phyloP scores from a whole-genome alignment of 37 sponge, comb jelly and placozoan species.

The Dysidea cf. avara region DNA sequence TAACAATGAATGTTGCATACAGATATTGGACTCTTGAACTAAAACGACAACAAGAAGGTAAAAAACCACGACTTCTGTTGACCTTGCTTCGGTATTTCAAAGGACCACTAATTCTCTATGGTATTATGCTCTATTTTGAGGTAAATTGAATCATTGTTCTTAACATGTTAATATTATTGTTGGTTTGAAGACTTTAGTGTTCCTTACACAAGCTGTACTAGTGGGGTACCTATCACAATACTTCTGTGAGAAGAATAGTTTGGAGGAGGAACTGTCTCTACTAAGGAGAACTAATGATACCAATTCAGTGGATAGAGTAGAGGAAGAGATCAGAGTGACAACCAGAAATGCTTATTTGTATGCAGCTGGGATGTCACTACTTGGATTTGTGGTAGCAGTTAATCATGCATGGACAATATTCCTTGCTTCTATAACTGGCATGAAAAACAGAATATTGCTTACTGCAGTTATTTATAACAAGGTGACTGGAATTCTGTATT shows the following conservation, averaged over 20 bases:
- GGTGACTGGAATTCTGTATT: too few relatives aligned
- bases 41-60: slow-evolving; percentile 16
- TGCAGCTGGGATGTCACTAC: slow-evolving; percentile 36
- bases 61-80: slow-evolving; percentile 35
- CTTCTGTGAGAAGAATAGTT: slow-evolving; percentile 29
- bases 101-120: slow-evolving; percentile 33
- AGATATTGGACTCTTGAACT: slow-evolving; percentile 61
- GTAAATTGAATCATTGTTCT: slow-evolving; percentile 12
- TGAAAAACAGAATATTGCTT: slow-evolving; percentile 38
- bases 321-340: too few relatives aligned
- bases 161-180: too few relatives aligned
- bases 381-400: slow-evolving; percentile 11
- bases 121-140: slow-evolving; percentile 13
- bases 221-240: slow-evolving; percentile 58
- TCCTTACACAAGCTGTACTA: slow-evolving; percentile 50
- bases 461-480: slow-evolving; percentile 70
- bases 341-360: slow-evolving; percentile 62
- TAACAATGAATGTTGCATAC: too few relatives aligned
- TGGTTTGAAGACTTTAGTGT: slow-evolving; percentile 22
- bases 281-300: too few relatives aligned
- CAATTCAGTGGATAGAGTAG: too few relatives aligned
- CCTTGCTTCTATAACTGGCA: slow-evolving; percentile 54
- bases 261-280: slow-evolving; percentile 10
- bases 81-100: slow-evolving; percentile 40
- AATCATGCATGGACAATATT: slow-evolving; percentile 42